Conservation (phyloP, 1,140 invertebrate genomes). For the Microplitis demolitor region DNA sequence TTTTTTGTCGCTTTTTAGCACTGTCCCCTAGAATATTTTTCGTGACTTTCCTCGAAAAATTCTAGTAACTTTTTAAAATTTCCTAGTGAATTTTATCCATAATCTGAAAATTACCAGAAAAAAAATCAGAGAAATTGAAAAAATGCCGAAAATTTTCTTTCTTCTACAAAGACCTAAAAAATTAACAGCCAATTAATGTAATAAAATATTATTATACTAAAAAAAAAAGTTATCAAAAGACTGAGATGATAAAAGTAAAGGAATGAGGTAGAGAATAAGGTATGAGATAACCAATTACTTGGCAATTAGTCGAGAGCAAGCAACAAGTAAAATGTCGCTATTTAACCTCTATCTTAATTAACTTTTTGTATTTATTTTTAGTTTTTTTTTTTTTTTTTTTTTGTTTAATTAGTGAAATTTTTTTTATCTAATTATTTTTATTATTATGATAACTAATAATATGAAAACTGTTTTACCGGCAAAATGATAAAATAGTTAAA, state of each 20-base stretch:
- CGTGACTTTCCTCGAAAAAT: too few relatives aligned
- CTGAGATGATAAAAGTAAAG: neutral
- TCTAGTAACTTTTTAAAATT: too few relatives aligned
- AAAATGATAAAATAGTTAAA: too few relatives aligned
- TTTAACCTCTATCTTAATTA: slow-evolving; percentile 32
- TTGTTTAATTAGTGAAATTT: neutral
- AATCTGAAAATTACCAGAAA: too few relatives aligned
- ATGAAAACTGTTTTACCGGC: neutral
- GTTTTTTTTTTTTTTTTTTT: neutral
- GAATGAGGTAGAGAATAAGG: slow-evolving; percentile 30
- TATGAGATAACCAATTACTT: slow-evolving; percentile 56
- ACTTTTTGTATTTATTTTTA: slow-evolving; percentile 12
- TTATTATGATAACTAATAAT: neutral
- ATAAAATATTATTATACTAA: too few relatives aligned
- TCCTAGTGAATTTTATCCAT: too few relatives aligned
- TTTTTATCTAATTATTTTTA: neutral
- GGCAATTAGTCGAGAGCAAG: slow-evolving; percentile 59
- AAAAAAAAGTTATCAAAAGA: slow-evolving; percentile 20
- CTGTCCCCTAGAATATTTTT: too few relatives aligned
- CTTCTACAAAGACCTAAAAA: too few relatives aligned
- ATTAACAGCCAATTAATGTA: too few relatives aligned
- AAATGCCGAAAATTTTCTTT: too few relatives aligned
- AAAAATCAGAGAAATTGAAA: too few relatives aligned
- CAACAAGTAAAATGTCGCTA: slow-evolving; percentile 59
- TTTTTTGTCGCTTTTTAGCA: too few relatives aligned